These are phyloP conservation scores for Perca schrenkii DNA, from an alignment of 2,113 vertebrate species.

Conservation along the genomic window DNA sequence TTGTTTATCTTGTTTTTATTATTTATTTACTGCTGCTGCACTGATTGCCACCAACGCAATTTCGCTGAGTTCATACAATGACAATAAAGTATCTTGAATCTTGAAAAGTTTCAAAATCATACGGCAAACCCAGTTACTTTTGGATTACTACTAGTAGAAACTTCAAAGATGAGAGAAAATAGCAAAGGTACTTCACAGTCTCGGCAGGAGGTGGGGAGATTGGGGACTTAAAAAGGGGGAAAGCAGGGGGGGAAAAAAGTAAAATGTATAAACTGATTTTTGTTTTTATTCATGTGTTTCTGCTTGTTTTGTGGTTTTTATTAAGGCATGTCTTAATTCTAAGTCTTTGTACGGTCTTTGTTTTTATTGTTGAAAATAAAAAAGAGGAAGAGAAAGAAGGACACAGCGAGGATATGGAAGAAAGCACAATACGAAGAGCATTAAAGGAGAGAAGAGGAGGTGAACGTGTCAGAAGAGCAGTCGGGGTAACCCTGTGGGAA, in stretches of 20 bases:
- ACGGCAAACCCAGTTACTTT: constrained; percentile 7
- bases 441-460: constrained; percentile 8
- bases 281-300: too few species aligned
- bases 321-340: too few species aligned
- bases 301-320: too few species aligned
- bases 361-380: too few species aligned
- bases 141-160: background rate
- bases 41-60: too few species aligned
- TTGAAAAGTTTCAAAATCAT: constrained; percentile 20
- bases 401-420: background rate
- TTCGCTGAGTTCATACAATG: too few species aligned
- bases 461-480: constrained; percentile 27
- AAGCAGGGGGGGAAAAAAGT: background rate
- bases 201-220: background rate
- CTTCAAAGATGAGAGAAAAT: constrained; percentile 19
- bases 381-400: background rate
- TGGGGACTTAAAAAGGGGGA: background rate
- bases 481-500: constrained; percentile 2
- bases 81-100: too few species aligned
- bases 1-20: too few species aligned
- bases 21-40: too few species aligned
- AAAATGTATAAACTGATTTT: background rate
- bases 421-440: background rate
- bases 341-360: too few species aligned
- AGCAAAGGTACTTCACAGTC: background rate